Evolutionary conservation across 2,113 vertebrate genomes (phyloP).

Genomic region (Rhombomys opimus): DNA sequence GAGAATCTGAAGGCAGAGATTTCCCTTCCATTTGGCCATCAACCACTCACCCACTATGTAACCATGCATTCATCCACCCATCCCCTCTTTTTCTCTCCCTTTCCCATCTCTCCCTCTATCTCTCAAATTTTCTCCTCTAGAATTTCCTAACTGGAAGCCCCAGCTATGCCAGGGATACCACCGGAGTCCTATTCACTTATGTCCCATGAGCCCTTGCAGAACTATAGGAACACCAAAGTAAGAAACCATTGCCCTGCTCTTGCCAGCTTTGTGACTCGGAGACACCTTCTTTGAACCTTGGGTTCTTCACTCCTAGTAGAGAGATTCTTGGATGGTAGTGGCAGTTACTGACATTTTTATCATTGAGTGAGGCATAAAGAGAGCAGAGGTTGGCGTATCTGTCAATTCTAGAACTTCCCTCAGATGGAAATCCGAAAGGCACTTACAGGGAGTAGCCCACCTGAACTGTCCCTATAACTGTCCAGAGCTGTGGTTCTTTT

Average conservation of each 20-base stretch:
- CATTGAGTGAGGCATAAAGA: neutral
- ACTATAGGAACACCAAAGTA: neutral
- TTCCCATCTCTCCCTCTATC: fast-evolving
- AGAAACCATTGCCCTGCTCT: neutral
- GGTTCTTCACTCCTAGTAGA: neutral
- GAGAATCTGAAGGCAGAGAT: neutral
- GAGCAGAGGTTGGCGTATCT: neutral
- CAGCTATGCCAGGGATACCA: no score
- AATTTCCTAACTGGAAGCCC: neutral
- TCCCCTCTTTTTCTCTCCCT: neutral
- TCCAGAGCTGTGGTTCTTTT: neutral
- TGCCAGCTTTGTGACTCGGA: neutral
- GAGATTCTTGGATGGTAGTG: neutral
- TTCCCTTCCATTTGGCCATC: neutral
- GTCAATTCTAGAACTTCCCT: neutral
- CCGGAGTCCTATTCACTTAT: neutral
- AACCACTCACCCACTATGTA: neutral
- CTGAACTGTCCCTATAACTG: neutral
- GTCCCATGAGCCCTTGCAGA: neutral
- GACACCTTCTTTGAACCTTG: neutral
- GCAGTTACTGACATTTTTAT: neutral
- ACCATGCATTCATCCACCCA: no score
- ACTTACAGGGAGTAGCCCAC: neutral
- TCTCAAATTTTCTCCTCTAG: neutral
- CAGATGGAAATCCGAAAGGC: neutral